Evolutionary conservation across 2,113 vertebrate species (phyloP), one percentile per base, ranked within the genome.

Genomic region (Sylvilagus bachmani): DNA sequence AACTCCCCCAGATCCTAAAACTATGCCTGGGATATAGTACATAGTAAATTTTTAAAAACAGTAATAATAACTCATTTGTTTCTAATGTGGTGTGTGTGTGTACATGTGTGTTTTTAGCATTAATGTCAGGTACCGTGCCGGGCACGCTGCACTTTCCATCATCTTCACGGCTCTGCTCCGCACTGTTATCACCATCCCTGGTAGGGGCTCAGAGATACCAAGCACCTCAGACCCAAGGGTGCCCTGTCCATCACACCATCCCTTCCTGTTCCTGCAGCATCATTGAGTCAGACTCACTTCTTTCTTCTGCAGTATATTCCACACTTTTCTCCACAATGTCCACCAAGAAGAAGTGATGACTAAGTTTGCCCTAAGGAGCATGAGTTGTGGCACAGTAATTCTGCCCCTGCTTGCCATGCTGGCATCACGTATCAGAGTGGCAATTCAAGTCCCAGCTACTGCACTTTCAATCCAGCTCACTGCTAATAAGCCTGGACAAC

Each of bases 221-320:
- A 14, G 5, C 31, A 22, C 10, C 12, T 79, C 11, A 9, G 5
- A 5, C 55, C 85, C 70, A 12, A 64, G 11, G 17, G 24, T 4
- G 1, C 16, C 6, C 0, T 62, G 11, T 9, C 21, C 0, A 6
- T 29, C 9, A 66, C 16, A 27, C 5, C 12, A 53, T 0, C 3
- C 3, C 31, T 70, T 31, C 31, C 69, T 49, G 22, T 27, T 17
- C 29, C 70, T 25, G 70, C 3, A 64, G 29, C 7, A 12, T 44
- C 53, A 78, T 3, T 1, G 10, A n/a, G 2, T 53, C 33, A 85
- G 49, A 87, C 58, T 33, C 86, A 0, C 58, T 49, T 36, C 75
- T 80, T 87, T 69, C 49, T 64, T 29, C 58, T 93, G 11, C 6
- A 27, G 5, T 44, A 25, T 38, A 22, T 81, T 89, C 79, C 69